Percentiles rank a stretch among this genome's conserved stretches.
phyloP scores from a whole-genome alignment of 2,888 invertebrate genomes.

The Lamellibrachia satsuma region DNA sequence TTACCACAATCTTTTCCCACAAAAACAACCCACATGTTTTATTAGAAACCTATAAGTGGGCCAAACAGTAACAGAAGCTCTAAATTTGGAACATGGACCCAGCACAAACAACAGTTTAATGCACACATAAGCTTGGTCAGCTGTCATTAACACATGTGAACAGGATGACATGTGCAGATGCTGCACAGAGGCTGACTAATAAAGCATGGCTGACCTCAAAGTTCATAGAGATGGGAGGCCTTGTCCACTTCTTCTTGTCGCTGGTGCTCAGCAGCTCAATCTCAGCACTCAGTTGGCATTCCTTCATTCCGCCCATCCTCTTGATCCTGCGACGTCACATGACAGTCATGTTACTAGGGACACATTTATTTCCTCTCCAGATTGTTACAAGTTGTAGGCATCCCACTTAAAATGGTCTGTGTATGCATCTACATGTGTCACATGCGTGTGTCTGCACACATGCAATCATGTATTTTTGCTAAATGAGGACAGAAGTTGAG shows the following conservation, averaged over 20 bases:
- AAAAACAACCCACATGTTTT: neutral
- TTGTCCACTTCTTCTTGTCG: conserved; percentile 97
- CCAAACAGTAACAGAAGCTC: no score
- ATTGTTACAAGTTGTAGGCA: neutral
- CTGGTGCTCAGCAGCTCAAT: conserved; percentile 98
- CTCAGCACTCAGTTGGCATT: conserved; percentile 98
- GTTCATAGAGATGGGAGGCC: conserved; percentile 99
- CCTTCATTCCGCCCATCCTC: conserved; percentile 86
- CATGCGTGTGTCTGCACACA: no score
- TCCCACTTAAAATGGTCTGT: neutral
- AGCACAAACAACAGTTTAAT: no score
- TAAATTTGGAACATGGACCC: no score
- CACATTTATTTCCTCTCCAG: neutral
- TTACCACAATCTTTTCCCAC: neutral
- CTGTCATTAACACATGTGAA: no score
- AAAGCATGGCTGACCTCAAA: conserved; percentile 79
- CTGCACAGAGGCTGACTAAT: neutral
- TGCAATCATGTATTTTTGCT: no score
- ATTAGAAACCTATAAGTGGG: no score
- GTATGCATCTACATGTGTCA: neutral
- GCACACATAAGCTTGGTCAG: no score
- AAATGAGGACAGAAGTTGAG: no score
- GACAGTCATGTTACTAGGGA: neutral
- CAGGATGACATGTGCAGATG: no score
- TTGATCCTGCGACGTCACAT: conserved; percentile 67